Evolutionary conservation across 1,140 invertebrate genomes (phyloP), one percentile per base, ranked within the genome.

Genomic region (Tetramorium simillimum): DNA sequence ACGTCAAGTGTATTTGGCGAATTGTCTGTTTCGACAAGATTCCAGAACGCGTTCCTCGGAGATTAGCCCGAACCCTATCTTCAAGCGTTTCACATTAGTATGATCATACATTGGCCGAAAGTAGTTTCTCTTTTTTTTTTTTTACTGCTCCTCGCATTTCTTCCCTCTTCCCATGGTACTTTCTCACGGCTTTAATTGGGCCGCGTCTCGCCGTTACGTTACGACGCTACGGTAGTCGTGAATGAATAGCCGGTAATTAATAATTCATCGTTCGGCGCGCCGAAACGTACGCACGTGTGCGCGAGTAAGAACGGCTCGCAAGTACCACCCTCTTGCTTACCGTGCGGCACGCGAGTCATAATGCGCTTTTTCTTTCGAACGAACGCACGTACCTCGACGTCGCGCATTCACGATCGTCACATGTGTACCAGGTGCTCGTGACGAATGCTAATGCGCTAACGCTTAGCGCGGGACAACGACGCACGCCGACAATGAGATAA

Each of bases 241-340:
- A 86, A 88, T 77, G 76, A 90, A 90, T 76, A 70, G 37, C 69
- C 43, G 86, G 76, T 49, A 86, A 90, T 88, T 90, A 90, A 90
- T 88, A 88, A 90, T 90, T 90, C 86, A 90, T 90, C 75, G 63
- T 90, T 21, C 75, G 49, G 37, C 67, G 18, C 28, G 84, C 9
- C 70, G 49, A 82, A 77, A 86, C 62, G 76, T 60, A 62, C 73
- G 63, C 85, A 89, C 72, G 73, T 60, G 69, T 63, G 16, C 21
- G 21, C 43, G 28, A 12, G 18, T 21, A 75, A 85, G 60, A 75
- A 85, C 60, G 24, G 43, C 12, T 51, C 51, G 65, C 65, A 46
- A 69, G 14, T 81, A 40, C 21, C 5, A 46, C 56, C 33, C 21
- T 51, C 18, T 28, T 56, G 37, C 33, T 62, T 63, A 28, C 16